Evolutionary conservation across 2,888 invertebrate genomes (phyloP), one percentile per base, ranked within the genome.

Genomic region (Amphipyra berbera): DNA sequence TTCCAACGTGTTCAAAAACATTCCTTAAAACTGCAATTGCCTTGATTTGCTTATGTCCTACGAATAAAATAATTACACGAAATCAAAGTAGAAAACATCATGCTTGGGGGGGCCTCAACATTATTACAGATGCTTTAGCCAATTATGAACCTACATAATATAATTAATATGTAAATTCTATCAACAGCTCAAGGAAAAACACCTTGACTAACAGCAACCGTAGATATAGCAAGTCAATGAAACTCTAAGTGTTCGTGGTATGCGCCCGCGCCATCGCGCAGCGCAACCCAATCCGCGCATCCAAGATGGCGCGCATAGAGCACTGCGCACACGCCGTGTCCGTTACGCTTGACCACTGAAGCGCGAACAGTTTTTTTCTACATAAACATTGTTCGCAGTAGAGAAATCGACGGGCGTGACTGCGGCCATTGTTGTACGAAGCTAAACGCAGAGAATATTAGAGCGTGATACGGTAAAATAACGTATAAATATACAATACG

Each of bases 381-480:
- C 90, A 93, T 91, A 92, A 93, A 94, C 93, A 94, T 93, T 94
- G 94, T 93, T 92, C 93, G 89, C 90, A 85, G 90, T 88, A 92
- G 93, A 91, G 92, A 94, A 94, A 94, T 92, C 94, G 93, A 86
- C 93, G 90, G 89, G 91, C 94, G 94, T 93, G 91, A 93, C 94
- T 89, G 88, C 80, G 82, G 88, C 91, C 86, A 92, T 93, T 92
- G 93, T 94, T 92, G 90, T 91, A 88, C 82, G 87, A 87, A 85
- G 86, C 89, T 90, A 91, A 92, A 92, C 87, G 86, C 84, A 78
- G 90, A 84, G 90, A 85, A 94, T 94, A 94, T 92, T 85, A 94
- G 94, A 94, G 93, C 94, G 91, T 93, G 92, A 88, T 92, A 86
- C 89, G 85, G 88, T 90, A 89, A 89, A 90, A 91, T 90, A 88